Evolutionary conservation across 2,113 vertebrate species (phyloP).

Genomic region (Hypocryptadius cinnamomeus): DNA sequence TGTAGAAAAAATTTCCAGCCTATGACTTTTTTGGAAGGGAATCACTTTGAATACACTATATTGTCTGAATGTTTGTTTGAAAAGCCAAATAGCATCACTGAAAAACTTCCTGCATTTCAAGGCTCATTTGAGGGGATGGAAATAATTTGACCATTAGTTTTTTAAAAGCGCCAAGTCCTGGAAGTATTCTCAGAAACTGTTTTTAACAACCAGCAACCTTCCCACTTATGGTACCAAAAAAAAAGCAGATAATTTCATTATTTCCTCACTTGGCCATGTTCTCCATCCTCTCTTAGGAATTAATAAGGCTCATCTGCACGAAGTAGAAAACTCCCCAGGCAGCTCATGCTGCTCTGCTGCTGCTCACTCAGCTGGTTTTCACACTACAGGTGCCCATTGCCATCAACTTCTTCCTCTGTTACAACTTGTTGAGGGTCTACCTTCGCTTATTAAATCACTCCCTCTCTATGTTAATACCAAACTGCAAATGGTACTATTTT

Average conservation of each 20-base stretch:
- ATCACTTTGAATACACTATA: background rate
- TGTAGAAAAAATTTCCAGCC: background rate
- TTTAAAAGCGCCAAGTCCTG: background rate
- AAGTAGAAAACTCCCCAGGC: background rate
- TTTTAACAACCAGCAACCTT: background rate
- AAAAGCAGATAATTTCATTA: background rate
- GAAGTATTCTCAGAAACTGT: background rate
- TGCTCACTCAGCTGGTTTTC: background rate
- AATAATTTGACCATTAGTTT: background rate
- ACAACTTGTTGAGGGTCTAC: background rate
- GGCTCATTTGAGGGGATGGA: background rate
- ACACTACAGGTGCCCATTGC: background rate
- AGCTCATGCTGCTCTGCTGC: background rate
- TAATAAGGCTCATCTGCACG: conserved; percentile 6
- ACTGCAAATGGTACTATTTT: background rate
- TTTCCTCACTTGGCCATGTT: background rate
- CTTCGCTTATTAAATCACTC: background rate
- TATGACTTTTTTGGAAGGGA: background rate
- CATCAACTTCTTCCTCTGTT: background rate
- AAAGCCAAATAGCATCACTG: background rate
- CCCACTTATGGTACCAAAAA: background rate
- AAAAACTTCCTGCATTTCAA: background rate
- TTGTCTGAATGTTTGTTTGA: background rate
- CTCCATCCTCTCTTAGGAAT: background rate
- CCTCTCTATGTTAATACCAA: background rate